Evolutionary conservation across 2,888 invertebrate genomes (phyloP), one percentile per base, ranked within the genome.

Genomic region (Lithosia quadra): DNA sequence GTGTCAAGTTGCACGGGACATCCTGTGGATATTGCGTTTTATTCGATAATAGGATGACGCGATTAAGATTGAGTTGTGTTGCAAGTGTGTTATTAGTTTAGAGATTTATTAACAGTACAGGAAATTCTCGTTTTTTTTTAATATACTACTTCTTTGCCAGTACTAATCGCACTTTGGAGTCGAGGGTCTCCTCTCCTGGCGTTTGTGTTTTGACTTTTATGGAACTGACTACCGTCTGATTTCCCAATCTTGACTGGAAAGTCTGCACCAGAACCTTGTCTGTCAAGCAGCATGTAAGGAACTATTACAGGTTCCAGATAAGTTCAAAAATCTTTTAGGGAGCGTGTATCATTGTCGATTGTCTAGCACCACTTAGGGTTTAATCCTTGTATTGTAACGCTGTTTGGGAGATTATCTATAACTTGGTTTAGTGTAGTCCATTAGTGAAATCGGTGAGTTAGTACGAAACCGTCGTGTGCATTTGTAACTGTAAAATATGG

Each of bases 1-100:
- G 78, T 79, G 75, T 79, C 80, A 80, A 72, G 77, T 82, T 82
- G 72, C 81, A 78, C 39, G 74, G 73, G 74, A 79, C 83, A 80
- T 84, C 83, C 83, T 79, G 81, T 71, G 69, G 71, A 75, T 76
- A 70, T 68, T 78, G 73, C 59, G 75, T 73, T 73, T 63, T 71
- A 72, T 75, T 72, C 57, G 68, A 77, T 77, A 76, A 69, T 63
- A 70, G 56, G 57, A 43, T 64, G 65, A 64, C 56, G 53, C 60
- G 66, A 70, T 74, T 74, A 69, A 70, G 69, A 75, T 75, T 75
- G 65, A 72, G 75, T 63, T 67, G 70, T 64, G 60, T 60, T 53
- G 53, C 61, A 53, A 61, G 67, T 53, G 65, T 33, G 9, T 58
- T 33, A 60, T 60, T 11, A 33, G 22, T 60, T 58, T 9, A 58